These are phyloP conservation scores for Microctenopoma lineatum DNA, from an alignment of 2,797 vertebrate species.

Conservation along the genomic window DNA sequence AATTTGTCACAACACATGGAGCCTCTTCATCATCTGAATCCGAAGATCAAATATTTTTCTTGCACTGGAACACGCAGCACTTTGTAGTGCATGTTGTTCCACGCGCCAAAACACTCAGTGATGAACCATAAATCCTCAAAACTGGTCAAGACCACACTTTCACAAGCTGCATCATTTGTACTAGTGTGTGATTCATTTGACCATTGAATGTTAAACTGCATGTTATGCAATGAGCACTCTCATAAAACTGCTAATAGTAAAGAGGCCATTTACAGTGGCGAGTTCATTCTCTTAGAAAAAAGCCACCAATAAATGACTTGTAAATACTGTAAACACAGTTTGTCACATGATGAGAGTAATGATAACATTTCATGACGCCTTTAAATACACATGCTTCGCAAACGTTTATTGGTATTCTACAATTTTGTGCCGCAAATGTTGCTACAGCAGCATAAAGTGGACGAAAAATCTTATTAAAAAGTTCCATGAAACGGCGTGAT, in stretches of 20 bases:
- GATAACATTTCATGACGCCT: background rate
- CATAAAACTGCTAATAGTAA: too few species aligned
- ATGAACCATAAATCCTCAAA: too few species aligned
- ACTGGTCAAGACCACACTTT: background rate
- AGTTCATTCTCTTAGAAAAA: too few species aligned
- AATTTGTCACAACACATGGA: background rate
- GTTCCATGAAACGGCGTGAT: background rate
- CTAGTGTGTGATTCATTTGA: too few species aligned
- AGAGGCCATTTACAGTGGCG: too few species aligned
- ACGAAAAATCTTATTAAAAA: background rate
- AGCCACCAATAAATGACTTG: too few species aligned
- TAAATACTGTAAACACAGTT: background rate
- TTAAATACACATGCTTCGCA: background rate
- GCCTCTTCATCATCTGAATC: background rate
- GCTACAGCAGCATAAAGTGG: background rate
- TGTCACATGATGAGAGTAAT: background rate
- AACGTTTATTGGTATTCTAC: background rate
- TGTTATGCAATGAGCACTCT: too few species aligned
- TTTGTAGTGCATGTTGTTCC: background rate
- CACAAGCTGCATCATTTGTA: background rate
- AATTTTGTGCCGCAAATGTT: background rate
- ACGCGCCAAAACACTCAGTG: too few species aligned
- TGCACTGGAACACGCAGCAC: background rate
- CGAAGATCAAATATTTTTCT: background rate
- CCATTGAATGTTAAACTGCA: too few species aligned